Conservation (phyloP, 2,113 vertebrate species). For the Sebastes schlegelii region DNA sequence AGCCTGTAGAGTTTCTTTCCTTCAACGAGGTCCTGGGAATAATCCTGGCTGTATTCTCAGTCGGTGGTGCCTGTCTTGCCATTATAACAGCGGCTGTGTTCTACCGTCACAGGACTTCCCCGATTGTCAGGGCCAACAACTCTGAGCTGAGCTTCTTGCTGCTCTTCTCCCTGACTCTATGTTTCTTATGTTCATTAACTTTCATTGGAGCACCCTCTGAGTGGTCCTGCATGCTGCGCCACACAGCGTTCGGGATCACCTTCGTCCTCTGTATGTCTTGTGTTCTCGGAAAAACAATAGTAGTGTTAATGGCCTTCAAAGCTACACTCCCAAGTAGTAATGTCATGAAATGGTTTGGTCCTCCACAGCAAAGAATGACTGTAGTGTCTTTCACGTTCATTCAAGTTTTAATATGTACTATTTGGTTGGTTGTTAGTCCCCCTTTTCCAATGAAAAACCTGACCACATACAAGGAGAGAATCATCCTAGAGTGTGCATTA, state of each 20-base stretch:
- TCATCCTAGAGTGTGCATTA: slow-evolving; percentile 78
- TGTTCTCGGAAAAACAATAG: too few species aligned
- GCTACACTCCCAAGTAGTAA: background rate
- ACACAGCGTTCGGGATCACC: slow-evolving; percentile 47
- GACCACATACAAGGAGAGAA: slow-evolving; percentile 70
- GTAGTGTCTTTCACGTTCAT: slow-evolving; percentile 72
- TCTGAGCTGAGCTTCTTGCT: slow-evolving; percentile 79
- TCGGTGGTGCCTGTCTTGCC: slow-evolving; percentile 69
- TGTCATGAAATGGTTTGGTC: slow-evolving; percentile 77
- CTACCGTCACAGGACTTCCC: slow-evolving; percentile 68
- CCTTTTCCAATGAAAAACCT: slow-evolving; percentile 77
- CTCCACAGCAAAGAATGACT: slow-evolving; percentile 76
- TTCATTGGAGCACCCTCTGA: slow-evolving; percentile 67
- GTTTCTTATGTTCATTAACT: slow-evolving; percentile 73
- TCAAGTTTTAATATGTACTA: slow-evolving; percentile 75
- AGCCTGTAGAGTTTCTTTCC: slow-evolving; percentile 79
- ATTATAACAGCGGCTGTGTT: slow-evolving; percentile 66
- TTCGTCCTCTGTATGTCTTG: background rate
- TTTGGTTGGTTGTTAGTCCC: slow-evolving; percentile 75
- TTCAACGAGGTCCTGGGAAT: slow-evolving; percentile 71
- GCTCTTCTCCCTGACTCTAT: slow-evolving; percentile 69
- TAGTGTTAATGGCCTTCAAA: too few species aligned
- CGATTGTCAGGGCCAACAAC: slow-evolving; percentile 81
- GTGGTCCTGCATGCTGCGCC: slow-evolving; percentile 74
- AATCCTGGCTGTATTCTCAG: slow-evolving; percentile 47